Evolutionary conservation across 2,113 vertebrate genomes (phyloP).

Genomic region (Orthonyx spaldingii): DNA sequence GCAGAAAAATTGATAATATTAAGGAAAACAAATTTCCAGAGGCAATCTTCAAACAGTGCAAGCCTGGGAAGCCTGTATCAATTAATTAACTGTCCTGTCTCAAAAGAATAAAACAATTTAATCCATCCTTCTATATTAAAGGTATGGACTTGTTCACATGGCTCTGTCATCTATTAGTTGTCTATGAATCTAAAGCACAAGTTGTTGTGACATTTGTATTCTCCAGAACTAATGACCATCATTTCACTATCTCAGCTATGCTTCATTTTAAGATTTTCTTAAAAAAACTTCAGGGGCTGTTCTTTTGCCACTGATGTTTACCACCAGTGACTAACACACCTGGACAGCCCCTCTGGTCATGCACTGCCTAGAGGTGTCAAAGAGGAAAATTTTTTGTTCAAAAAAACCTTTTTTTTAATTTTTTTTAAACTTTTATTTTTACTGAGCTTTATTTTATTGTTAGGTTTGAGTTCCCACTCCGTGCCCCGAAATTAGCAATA

Average conservation of each 20-base stretch:
- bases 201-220: neutral
- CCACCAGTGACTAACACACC: neutral
- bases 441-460: neutral
- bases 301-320: neutral
- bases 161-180: neutral
- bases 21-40: neutral
- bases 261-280: neutral
- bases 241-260: neutral
- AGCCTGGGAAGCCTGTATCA: neutral
- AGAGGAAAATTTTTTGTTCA: neutral
- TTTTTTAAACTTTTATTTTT: neutral
- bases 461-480: neutral
- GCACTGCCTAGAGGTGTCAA: neutral
- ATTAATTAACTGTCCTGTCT: conserved; percentile 27
- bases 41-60: neutral
- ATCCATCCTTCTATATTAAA: neutral
- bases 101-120: neutral
- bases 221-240: neutral
- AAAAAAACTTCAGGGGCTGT: neutral
- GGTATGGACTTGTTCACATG: neutral
- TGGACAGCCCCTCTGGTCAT: neutral
- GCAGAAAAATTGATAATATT: neutral
- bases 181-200: neutral
- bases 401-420: neutral
- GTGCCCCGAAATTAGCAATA: neutral